phyloP scores from a whole-genome alignment of 35 echinoderm and acorn worm species.

The Stichopus chloronotus region DNA sequence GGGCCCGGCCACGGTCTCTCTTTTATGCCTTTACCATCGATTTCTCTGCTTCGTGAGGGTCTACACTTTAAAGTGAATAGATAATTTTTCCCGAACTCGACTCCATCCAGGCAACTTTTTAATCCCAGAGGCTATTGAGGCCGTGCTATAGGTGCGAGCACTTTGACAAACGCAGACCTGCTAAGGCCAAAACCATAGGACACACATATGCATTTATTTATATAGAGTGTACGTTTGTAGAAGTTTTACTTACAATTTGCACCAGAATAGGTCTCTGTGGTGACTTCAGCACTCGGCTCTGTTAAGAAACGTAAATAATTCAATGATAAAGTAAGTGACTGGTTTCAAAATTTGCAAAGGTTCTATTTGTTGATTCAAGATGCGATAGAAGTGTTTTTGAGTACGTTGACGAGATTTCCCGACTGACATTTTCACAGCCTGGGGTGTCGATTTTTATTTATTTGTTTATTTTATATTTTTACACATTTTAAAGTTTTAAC shows the following conservation, averaged over 20 bases:
- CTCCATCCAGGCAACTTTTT: constrained; percentile 16
- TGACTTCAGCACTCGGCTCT: neutral
- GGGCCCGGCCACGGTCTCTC: neutral
- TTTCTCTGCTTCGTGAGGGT: neutral
- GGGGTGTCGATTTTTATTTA: no score
- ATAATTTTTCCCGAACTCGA: neutral
- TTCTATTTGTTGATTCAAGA: no score
- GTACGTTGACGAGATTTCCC: no score
- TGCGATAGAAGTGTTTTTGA: no score
- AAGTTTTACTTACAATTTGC: neutral
- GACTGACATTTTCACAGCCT: no score
- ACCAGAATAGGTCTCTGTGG: neutral
- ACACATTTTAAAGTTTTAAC: no score
- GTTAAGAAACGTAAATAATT: neutral
- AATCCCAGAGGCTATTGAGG: neutral
- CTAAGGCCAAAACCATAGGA: neutral
- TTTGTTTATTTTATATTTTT: no score
- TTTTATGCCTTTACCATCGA: neutral
- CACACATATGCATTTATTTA: no score
- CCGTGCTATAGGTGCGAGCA: neutral
- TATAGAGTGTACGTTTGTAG: no score
- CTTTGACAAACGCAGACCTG: neutral
- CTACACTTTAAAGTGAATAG: neutral
- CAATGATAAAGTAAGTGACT: no score
- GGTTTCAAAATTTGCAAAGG: no score